phyloP scores from a whole-genome alignment of 92 coral and sea anemone species.

The Zoanthus gigantus region DNA sequence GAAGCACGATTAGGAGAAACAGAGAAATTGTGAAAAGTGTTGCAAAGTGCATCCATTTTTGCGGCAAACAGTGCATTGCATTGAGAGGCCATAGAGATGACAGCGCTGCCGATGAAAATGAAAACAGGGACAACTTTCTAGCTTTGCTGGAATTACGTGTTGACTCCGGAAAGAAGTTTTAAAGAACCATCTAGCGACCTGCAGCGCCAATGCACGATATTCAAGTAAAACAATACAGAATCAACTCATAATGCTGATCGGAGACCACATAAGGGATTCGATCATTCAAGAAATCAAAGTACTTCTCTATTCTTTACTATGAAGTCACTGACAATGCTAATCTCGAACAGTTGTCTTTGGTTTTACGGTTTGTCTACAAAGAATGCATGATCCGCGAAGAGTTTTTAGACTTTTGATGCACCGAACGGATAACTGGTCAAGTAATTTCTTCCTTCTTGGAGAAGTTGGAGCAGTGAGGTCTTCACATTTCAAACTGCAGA shows the following conservation, averaged over 20 bases:
- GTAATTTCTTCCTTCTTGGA: background rate
- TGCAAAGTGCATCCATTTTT: slow-evolving; percentile 19
- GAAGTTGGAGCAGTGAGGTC: slow-evolving; percentile 28
- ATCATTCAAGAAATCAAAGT: background rate
- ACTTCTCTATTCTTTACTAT: slow-evolving; percentile 5
- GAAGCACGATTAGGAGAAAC: background rate
- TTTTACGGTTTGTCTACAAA: slow-evolving; percentile 5
- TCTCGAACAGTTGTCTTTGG: slow-evolving; percentile 7
- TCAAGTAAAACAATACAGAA: slow-evolving; percentile 21
- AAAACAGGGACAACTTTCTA: slow-evolving; percentile 3
- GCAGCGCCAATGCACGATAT: background rate
- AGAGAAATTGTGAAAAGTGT: background rate
- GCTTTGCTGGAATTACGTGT: slow-evolving; percentile 9
- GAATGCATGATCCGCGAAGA: background rate
- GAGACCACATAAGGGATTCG: background rate
- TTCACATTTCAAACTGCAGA: slow-evolving; percentile 44
- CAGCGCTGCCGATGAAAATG: slow-evolving; percentile 3
- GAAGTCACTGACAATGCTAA: slow-evolving; percentile 24
- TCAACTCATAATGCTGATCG: background rate
- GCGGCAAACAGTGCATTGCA: slow-evolving; percentile 10
- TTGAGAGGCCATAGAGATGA: slow-evolving; percentile 21
- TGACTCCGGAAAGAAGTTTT: background rate
- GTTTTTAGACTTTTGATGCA: background rate
- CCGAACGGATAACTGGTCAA: slow-evolving; percentile 5
- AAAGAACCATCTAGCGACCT: background rate